Conservation (phyloP, 2,888 invertebrate species). For the Eulithis prunata region DNA sequence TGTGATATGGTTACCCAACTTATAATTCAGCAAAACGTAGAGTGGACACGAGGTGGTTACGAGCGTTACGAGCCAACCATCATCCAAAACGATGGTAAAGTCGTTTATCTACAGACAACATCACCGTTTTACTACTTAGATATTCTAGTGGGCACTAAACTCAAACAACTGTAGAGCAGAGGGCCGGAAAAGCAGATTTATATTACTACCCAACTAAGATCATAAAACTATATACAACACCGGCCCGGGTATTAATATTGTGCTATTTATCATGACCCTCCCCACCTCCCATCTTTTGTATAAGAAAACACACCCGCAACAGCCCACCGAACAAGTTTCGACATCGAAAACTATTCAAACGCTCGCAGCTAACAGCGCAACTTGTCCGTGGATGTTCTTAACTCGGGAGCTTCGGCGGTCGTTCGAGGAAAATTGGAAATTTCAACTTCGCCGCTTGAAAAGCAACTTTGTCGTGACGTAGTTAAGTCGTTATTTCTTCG, state of each 20-base stretch:
- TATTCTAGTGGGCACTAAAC: conserved; percentile 51
- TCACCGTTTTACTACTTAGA: conserved; percentile 45
- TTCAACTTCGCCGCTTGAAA: conserved; percentile 48
- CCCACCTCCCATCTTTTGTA: conserved; percentile 75
- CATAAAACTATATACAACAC: conserved; percentile 81
- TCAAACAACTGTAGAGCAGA: conserved; percentile 59
- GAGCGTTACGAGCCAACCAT: conserved; percentile 32
- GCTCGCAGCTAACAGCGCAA: conserved; percentile 77
- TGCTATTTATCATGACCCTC: conserved; percentile 80
- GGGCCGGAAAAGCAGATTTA: conserved; percentile 79
- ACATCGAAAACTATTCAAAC: conserved; percentile 78
- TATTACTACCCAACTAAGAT: conserved; percentile 82
- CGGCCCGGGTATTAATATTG: conserved; percentile 78
- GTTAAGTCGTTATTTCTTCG: conserved; percentile 54
- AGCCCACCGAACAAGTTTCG: conserved; percentile 77
- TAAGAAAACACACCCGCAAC: conserved; percentile 79
- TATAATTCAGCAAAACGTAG: conserved; percentile 1
- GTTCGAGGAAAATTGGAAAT: conserved; percentile 81
- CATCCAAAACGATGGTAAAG: conserved; percentile 40
- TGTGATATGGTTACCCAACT: not conserved
- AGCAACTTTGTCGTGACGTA: conserved; percentile 46
- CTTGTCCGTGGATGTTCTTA: conserved; percentile 80
- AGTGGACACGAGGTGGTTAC: conserved; percentile 21
- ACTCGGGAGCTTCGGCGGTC: conserved; percentile 79
- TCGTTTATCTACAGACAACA: conserved; percentile 40